Conservation (phyloP, 1,140 invertebrate species). For the Stenopsyche tienmushanensis region DNA sequence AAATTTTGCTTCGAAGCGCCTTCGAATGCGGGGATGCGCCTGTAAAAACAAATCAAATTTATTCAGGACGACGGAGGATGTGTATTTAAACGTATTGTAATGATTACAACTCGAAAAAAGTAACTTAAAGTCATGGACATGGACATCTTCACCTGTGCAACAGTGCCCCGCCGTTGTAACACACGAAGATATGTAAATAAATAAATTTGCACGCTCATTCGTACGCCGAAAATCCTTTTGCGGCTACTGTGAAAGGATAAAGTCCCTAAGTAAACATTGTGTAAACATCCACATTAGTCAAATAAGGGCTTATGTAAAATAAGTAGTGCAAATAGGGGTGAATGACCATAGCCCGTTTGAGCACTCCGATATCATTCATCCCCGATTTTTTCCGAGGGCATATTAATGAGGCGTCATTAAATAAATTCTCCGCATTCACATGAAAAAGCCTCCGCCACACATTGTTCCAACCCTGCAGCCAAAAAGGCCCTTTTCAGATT, state of each 20-base stretch:
- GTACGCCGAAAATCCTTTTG: slow-evolving; percentile 12
- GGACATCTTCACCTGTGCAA: background rate
- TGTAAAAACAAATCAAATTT: no score
- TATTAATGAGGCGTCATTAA: no score
- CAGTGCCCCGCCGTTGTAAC: background rate
- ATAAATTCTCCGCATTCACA: no score
- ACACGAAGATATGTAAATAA: background rate
- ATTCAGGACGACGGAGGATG: no score
- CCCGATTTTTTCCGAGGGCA: no score
- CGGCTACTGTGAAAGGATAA: background rate
- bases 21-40: no score
- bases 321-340: slow-evolving; percentile 20
- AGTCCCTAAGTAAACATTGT: slow-evolving; percentile 10
- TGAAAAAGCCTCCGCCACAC: no score
- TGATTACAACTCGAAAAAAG: no score
- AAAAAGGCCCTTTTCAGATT: background rate
- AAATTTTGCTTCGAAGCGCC: background rate
- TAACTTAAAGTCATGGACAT: no score
- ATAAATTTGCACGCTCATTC: background rate
- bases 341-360: slow-evolving; percentile 17
- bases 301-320: slow-evolving; percentile 21
- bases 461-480: no score
- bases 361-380: no score
- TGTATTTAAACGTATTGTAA: no score
- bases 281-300: slow-evolving; percentile 26